Conservation (phyloP, 2,113 vertebrate genomes). For the Erpornis zantholeuca region DNA sequence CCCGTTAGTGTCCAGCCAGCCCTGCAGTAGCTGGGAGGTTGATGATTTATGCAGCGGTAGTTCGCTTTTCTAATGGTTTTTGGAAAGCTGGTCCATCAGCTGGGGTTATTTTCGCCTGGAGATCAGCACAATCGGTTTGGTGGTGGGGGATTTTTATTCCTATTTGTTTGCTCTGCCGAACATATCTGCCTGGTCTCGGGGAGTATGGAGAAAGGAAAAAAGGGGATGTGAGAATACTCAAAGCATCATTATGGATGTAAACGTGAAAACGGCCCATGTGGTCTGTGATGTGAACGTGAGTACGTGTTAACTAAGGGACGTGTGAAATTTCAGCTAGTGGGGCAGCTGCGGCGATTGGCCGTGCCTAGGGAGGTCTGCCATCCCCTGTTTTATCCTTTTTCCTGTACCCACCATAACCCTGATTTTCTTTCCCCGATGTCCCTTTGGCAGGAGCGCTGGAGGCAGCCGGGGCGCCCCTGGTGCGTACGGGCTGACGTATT, state of each 20-base stretch:
- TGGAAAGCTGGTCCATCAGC: not conserved
- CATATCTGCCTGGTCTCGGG: not conserved
- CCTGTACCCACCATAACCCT: accelerated
- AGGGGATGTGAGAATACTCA: not conserved
- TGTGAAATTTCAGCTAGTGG: not conserved
- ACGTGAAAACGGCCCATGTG: not conserved
- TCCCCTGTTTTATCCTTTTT: not conserved
- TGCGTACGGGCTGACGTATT: accelerated
- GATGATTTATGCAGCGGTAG: not conserved
- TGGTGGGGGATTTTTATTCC: not conserved
- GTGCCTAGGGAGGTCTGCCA: not conserved
- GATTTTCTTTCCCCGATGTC: not conserved
- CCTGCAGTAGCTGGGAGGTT: not conserved
- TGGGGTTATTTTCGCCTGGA: not conserved
- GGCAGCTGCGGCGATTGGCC: not conserved
- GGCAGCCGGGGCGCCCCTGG: not conserved
- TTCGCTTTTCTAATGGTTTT: slow-evolving; percentile 8
- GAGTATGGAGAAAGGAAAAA: not conserved
- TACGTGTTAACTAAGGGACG: not conserved
- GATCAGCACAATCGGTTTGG: not conserved
- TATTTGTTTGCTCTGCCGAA: not conserved
- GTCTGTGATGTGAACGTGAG: not conserved
- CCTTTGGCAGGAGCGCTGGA: not conserved
- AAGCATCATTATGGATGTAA: not conserved
- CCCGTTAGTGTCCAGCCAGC: not conserved